phyloP scores from a whole-genome alignment of 1,140 invertebrate species.

The Drosophila ficusphila region DNA sequence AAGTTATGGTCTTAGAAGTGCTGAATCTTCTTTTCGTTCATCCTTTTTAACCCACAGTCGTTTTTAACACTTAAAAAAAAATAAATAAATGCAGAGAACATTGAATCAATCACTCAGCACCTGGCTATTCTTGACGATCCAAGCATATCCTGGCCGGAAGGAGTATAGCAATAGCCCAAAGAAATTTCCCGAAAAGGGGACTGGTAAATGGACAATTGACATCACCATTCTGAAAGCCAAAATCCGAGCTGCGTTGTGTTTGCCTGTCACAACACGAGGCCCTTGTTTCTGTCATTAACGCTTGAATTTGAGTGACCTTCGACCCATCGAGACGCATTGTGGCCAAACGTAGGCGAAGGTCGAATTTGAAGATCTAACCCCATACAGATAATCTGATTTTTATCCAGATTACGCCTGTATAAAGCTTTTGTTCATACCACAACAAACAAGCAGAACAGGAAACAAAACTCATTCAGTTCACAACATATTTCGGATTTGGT shows the following conservation, averaged over 20 bases:
- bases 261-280: slow-evolving; percentile 52
- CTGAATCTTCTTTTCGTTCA: no score
- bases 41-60: no score
- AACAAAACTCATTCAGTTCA: not conserved
- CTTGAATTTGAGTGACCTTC: slow-evolving; percentile 52
- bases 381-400: slow-evolving; percentile 22
- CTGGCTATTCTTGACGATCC: slow-evolving; percentile 3
- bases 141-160: slow-evolving; percentile 10
- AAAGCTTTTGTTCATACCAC: slow-evolving; percentile 6
- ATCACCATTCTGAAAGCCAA: slow-evolving; percentile 18
- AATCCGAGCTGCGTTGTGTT: slow-evolving; percentile 42
- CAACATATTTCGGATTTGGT: slow-evolving; percentile 20
- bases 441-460: not conserved
- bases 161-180: not conserved
- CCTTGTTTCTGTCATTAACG: slow-evolving; percentile 50
- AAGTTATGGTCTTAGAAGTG: no score
- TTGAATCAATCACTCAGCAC: not conserved
- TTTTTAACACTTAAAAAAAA: not conserved
- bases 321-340: slow-evolving; percentile 37
- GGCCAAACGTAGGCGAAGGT: not conserved
- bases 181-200: not conserved
- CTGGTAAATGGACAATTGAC: slow-evolving; percentile 27
- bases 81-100: slow-evolving; percentile 1
- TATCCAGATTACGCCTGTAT: slow-evolving; percentile 12
- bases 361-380: not conserved